Evolutionary conservation across 2,888 invertebrate species (phyloP), one percentile per base, ranked within the genome.

Genomic region (Chelonus formosanus): DNA sequence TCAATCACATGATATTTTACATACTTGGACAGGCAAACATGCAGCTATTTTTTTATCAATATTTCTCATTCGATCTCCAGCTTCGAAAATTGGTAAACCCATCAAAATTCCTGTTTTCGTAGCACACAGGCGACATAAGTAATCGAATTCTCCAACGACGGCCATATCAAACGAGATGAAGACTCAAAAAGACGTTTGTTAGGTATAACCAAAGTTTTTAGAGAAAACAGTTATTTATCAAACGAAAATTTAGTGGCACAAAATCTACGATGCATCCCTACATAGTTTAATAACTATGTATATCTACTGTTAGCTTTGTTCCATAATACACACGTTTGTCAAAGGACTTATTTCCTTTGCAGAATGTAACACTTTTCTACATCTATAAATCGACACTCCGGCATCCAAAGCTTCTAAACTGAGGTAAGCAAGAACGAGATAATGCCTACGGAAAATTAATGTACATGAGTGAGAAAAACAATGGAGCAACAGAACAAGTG

Each of bases 11-110:
- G n/a, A 3, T 60, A 20, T 50, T 34, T 32, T 6, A 58, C 59
- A 81, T 80, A 88, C 89, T 84, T 88, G 86, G 52, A 89, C 82
- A 61, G 88, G 87, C 76, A 88, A 84, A 79, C 88, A 88, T 63
- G 85, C 85, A 71, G 86, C 84, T 67, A 89, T 88, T 81, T 88
- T 89, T 79, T 87, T 87, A 71, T 85, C 85, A 53, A 89, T 85
- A 79, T 88, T 86, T 69, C 88, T 78, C 68, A 83, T 81, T 67
- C 85, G 82, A 65, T 86, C 84, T 63, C 86, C 87, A 74, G 85
- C 85, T 73, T 83, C 85, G 74, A 85, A 85, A 68, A 85, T 85
- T 60, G 85, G 84, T 55, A 85, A 72, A 32, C 85, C 84, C 80
- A 85, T 80, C 35, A 85, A 74, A 47, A 84, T 79, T 62, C 79